phyloP scores from a whole-genome alignment of 1,140 invertebrate genomes.

The Ladona fulva region DNA sequence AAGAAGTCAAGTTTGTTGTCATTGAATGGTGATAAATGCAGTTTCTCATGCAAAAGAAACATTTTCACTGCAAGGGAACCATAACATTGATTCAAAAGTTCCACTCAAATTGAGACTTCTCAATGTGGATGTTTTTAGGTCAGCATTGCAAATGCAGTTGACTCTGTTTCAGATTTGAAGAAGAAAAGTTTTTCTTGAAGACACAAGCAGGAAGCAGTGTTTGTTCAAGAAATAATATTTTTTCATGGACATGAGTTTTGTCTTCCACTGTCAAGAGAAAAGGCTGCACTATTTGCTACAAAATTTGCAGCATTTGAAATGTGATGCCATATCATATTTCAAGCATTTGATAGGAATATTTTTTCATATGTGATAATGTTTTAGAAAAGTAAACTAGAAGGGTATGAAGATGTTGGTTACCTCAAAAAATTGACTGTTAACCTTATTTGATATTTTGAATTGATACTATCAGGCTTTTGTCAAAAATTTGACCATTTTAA shows the following conservation, averaged over 20 bases:
- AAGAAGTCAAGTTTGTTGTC: too few species aligned
- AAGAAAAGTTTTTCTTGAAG: neutral
- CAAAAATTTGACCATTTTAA: neutral
- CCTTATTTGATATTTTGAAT: neutral
- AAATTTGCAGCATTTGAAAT: neutral
- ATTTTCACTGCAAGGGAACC: too few species aligned
- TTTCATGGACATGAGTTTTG: neutral
- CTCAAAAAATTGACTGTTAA: neutral
- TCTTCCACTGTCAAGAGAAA: neutral
- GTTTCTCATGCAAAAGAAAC: too few species aligned
- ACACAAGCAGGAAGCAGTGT: neutral
- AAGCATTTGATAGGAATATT: conserved; percentile 7
- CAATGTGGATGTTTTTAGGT: neutral
- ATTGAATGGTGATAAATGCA: too few species aligned
- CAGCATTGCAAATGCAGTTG: neutral
- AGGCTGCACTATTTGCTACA: neutral
- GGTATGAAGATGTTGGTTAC: neutral
- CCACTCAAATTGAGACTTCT: too few species aligned
- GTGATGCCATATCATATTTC: neutral
- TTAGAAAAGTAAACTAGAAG: conserved; percentile 2
- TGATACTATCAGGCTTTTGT: neutral
- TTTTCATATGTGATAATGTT: conserved; percentile 8
- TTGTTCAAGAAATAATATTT: neutral
- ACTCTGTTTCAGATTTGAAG: neutral
- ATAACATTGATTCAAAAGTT: too few species aligned